phyloP scores from a whole-genome alignment of 1,140 invertebrate genomes.

The Drosophila kikkawai region DNA sequence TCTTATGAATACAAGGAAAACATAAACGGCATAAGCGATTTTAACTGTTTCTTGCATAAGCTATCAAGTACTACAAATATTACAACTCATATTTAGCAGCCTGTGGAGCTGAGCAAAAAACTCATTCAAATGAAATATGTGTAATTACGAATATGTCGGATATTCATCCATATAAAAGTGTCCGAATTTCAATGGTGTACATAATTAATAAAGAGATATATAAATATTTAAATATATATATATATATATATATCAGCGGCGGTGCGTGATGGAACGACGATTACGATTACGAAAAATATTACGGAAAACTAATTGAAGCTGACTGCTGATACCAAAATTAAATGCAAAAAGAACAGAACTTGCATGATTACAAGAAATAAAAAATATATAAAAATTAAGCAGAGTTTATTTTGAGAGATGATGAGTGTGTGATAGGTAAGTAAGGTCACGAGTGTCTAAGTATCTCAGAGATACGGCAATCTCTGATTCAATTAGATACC shows the following conservation, averaged over 20 bases:
- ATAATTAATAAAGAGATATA: constrained; percentile 41
- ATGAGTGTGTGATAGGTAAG: neutral
- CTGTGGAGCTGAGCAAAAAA: constrained; percentile 22
- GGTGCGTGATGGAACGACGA: constrained; percentile 19
- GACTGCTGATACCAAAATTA: constrained; percentile 55
- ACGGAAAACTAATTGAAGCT: constrained; percentile 44
- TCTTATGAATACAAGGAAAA: constrained; percentile 72
- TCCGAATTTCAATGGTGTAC: constrained; percentile 46
- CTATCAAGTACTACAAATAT: constrained; percentile 50
- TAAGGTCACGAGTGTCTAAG: neutral
- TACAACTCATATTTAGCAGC: constrained; percentile 45
- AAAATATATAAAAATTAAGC: constrained; percentile 36
- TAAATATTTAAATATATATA: constrained; percentile 36
- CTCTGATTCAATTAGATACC: constrained; percentile 23
- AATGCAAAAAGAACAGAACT: constrained; percentile 53
- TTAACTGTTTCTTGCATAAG: constrained; percentile 74
- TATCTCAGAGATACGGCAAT: neutral
- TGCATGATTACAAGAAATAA: constrained; percentile 49
- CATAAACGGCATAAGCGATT: constrained; percentile 68
- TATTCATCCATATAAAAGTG: constrained; percentile 16
- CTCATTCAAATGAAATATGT: constrained; percentile 49
- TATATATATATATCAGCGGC: constrained; percentile 38
- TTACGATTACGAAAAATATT: constrained; percentile 36
- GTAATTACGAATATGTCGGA: constrained; percentile 44
- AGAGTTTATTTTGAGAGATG: neutral